Evolutionary conservation across 1,140 invertebrate species (phyloP).

Genomic region (Xylocopa sonorina): DNA sequence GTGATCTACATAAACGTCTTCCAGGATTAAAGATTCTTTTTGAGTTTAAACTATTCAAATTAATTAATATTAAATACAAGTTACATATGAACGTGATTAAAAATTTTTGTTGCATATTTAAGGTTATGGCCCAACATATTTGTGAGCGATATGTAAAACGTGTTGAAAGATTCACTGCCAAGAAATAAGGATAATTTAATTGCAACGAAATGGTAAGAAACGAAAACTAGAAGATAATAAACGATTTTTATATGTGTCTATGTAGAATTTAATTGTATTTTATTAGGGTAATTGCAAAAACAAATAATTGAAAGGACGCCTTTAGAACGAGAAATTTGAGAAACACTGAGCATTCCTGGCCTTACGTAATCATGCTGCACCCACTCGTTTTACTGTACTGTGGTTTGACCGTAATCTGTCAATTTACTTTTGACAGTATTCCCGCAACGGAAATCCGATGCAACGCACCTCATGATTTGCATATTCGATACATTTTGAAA

Average conservation of each 20-base stretch:
- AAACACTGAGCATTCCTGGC: constrained; percentile 16
- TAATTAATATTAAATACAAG: no score
- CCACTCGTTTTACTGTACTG: constrained; percentile 49
- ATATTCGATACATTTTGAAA: constrained; percentile 53
- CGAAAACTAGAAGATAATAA: background rate
- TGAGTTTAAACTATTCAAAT: no score
- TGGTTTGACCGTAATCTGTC: constrained; percentile 60
- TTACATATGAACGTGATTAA: no score
- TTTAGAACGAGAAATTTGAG: constrained; percentile 12
- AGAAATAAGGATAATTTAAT: background rate
- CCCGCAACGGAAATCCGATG: constrained; percentile 58
- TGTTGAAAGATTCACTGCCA: background rate
- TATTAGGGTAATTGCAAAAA: no score
- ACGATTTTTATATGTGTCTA: background rate
- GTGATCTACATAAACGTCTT: background rate
- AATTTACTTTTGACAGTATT: constrained; percentile 57
- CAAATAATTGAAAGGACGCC: background rate
- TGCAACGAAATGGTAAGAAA: background rate
- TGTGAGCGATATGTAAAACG: no score
- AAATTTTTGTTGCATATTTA: no score
- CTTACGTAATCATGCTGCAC: constrained; percentile 66
- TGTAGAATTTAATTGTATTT: no score
- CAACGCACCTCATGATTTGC: constrained; percentile 56
- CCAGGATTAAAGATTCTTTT: background rate
- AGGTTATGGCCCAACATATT: no score